A percentile compares a stretch with the other conserved stretches of the same genome.
Conservation (phyloP, 2,113 vertebrate species). For the Raphicerus campestris region DNA sequence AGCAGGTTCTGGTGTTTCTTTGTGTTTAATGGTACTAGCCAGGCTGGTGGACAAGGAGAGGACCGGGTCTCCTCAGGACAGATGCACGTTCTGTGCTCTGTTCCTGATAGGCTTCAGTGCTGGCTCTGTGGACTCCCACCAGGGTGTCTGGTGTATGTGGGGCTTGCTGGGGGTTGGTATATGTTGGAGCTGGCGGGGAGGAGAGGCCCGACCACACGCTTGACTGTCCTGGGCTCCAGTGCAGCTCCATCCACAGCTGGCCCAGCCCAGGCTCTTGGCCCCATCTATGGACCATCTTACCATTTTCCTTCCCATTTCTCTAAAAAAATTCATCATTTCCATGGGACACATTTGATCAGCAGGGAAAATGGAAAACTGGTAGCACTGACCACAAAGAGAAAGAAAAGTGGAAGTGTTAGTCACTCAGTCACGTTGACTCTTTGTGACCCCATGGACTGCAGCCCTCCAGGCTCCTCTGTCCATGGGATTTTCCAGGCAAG, state of each 20-base stretch:
- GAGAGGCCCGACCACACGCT: rapidly evolving
- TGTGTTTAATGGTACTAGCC: not conserved
- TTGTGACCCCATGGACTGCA: not conserved
- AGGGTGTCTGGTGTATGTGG: rapidly evolving
- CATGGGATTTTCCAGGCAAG: not conserved
- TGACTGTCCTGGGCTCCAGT: too few relatives aligned
- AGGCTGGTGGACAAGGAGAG: rapidly evolving
- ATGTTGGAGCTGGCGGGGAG: not conserved
- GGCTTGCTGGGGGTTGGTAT: not conserved
- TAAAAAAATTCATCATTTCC: not conserved
- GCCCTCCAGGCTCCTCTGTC: not conserved
- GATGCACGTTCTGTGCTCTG: rapidly evolving
- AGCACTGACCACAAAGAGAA: too few relatives aligned
- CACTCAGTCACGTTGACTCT: not conserved
- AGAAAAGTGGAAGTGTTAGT: not conserved
- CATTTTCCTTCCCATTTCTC: rapidly evolving
- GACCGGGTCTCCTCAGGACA: rapidly evolving
- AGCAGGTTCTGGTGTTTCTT: not conserved
- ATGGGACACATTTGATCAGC: too few relatives aligned
- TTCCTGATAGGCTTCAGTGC: rapidly evolving
- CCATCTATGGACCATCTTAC: not conserved
- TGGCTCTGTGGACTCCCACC: not conserved
- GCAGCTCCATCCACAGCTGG: not conserved
- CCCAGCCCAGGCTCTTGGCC: not conserved
- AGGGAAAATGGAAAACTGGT: not conserved